A percentile compares a stretch with the other conserved stretches of the same genome.
Evolutionary conservation across 2,113 vertebrate species (phyloP).

Genomic region (Notiomystis cincta): DNA sequence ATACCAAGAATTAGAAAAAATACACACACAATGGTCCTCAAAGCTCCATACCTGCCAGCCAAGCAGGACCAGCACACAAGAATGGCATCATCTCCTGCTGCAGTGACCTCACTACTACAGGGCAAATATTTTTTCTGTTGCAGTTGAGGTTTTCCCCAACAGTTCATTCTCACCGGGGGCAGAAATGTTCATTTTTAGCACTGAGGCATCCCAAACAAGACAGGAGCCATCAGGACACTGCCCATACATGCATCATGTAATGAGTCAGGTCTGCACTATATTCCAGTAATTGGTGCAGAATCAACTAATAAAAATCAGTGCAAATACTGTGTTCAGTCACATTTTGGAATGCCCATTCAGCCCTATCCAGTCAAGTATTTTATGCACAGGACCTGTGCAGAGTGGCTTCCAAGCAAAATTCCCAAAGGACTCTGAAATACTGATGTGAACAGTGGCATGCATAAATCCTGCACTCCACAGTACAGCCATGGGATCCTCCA

Average conservation of each 20-base stretch:
- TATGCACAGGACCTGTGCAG: neutral
- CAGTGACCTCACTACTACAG: neutral
- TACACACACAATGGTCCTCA: accelerated
- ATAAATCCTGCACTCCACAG: neutral
- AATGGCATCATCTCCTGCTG: neutral
- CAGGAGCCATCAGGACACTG: neutral
- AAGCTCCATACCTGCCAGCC: neutral
- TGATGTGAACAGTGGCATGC: neutral
- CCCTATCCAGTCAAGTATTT: neutral
- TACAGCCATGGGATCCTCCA: accelerated
- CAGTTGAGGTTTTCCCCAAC: neutral
- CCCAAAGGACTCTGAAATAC: neutral
- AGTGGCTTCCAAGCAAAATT: neutral
- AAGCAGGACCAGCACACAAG: neutral
- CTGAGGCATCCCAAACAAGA: neutral
- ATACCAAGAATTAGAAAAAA: neutral
- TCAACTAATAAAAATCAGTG: neutral
- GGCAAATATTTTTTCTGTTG: neutral
- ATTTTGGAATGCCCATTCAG: neutral
- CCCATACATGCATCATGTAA: neutral
- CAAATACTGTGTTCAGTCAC: neutral
- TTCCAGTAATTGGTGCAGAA: neutral
- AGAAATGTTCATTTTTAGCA: neutral
- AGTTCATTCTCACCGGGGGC: neutral
- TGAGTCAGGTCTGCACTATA: neutral